These are phyloP conservation scores for Dromiciops gliroides DNA, from an alignment of 2,113 vertebrate species.

Conservation along the genomic window DNA sequence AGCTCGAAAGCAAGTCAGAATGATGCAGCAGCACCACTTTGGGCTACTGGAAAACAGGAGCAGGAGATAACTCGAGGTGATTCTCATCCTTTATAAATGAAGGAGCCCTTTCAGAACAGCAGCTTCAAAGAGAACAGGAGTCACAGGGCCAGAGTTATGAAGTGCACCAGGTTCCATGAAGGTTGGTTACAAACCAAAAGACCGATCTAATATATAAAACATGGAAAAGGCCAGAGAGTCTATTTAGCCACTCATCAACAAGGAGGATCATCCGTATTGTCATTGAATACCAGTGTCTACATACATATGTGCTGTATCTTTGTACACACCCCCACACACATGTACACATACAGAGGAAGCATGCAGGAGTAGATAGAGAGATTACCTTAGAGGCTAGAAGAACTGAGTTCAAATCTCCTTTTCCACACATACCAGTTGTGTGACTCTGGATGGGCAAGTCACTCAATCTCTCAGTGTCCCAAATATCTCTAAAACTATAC, in stretches of 20 bases:
- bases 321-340: background rate
- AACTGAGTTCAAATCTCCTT: background rate
- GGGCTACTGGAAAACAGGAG: background rate
- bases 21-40: background rate
- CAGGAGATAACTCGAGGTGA: background rate
- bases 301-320: background rate
- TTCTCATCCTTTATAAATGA: background rate
- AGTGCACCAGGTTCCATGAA: background rate
- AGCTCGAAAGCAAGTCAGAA: background rate
- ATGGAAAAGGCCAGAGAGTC: background rate
- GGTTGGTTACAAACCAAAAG: background rate
- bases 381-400: background rate
- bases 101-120: background rate
- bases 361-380: background rate
- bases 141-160: background rate
- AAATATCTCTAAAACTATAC: background rate
- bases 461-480: background rate
- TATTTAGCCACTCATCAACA: background rate
- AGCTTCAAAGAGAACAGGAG: background rate
- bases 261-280: background rate
- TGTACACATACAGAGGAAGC: background rate
- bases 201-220: background rate
- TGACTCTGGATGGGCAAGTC: background rate
- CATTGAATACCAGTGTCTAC: background rate
- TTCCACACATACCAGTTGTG: background rate